Conservation (phyloP, 2,113 vertebrate genomes). For the Acrocephalus arundinaceus region DNA sequence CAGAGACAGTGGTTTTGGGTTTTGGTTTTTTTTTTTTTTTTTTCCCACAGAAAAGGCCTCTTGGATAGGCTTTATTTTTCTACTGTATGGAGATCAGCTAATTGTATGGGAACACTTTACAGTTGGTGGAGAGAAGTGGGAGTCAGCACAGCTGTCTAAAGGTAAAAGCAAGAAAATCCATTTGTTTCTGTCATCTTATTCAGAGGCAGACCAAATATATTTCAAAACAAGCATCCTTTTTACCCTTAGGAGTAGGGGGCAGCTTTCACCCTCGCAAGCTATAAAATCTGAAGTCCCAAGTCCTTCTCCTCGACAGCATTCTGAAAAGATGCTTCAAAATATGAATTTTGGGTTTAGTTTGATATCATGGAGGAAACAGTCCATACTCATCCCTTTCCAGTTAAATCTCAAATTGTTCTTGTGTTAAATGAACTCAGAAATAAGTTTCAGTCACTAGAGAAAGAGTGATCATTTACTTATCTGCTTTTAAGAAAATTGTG, state of each 20-base stretch:
- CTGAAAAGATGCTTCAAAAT: neutral
- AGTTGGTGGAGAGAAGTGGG: neutral
- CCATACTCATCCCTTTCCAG: neutral
- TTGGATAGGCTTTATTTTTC: neutral
- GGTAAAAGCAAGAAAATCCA: neutral
- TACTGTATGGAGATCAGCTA: neutral
- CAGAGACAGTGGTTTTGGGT: neutral
- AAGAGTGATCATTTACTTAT: neutral
- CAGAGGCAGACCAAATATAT: neutral
- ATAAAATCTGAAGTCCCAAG: neutral
- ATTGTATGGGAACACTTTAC: neutral
- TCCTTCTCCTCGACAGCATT: neutral
- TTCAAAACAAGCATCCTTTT: neutral
- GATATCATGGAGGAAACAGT: neutral
- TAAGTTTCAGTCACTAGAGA: neutral
- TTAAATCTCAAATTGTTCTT: neutral
- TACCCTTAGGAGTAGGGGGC: neutral
- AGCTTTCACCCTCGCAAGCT: neutral
- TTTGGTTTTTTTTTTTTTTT: neutral
- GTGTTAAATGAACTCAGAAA: neutral
- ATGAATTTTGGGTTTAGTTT: neutral
- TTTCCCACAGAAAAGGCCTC: neutral
- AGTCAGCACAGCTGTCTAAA: neutral
- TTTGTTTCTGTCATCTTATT: neutral
- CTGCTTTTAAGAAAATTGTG: neutral